Evolutionary conservation across 2,888 invertebrate species (phyloP).

Genomic region (Pollenia griseotomentosa): DNA sequence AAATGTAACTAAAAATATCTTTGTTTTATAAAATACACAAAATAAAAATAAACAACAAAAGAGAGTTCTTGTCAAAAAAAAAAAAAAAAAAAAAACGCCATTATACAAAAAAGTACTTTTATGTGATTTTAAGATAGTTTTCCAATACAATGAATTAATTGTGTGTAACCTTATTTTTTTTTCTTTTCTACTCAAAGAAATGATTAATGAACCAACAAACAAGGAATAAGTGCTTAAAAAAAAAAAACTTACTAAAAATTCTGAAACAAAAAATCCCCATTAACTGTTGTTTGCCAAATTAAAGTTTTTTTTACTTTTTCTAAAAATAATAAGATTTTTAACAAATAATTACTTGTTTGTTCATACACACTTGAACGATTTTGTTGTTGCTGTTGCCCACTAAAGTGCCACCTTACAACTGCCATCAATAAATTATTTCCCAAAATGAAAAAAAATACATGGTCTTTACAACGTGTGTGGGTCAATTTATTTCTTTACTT

Average conservation of each 20-base stretch:
- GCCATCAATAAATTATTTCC: slow-evolving; percentile 2
- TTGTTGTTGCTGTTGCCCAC: not conserved
- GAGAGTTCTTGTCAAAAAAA: no score
- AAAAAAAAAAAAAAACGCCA: no score
- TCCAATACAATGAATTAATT: not conserved
- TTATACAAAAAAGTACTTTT: no score
- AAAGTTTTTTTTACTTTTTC: not conserved
- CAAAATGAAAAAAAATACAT: not conserved
- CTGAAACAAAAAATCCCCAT: not conserved
- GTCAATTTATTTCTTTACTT: slow-evolving; percentile 49
- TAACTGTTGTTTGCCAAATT: not conserved
- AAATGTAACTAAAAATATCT: no score
- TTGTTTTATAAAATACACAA: no score
- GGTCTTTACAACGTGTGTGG: slow-evolving; percentile 52
- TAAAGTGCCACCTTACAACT: slow-evolving; percentile 13
- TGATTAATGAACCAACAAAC: slow-evolving; percentile 17
- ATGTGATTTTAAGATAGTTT: no score
- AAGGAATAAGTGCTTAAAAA: not conserved
- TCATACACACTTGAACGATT: slow-evolving; percentile 6
- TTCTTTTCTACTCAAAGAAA: not conserved
- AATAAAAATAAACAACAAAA: no score
- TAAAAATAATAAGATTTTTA: not conserved
- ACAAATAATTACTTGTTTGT: slow-evolving; percentile 5
- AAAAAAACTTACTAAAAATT: not conserved
- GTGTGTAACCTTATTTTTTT: not conserved